Conservation (phyloP, 2,113 vertebrate species). For the Hemibates koningsi region DNA sequence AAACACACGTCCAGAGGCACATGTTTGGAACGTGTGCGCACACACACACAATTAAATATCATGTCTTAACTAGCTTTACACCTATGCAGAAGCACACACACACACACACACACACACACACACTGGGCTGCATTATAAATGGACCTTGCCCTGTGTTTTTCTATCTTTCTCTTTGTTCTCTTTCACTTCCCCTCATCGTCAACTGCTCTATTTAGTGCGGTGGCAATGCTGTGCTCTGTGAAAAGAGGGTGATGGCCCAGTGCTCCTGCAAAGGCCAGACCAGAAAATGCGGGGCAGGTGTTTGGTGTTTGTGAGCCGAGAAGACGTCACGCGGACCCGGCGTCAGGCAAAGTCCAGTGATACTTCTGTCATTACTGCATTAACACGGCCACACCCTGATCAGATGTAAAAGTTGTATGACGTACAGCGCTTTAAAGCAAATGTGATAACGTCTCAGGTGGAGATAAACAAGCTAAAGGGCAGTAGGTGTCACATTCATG, state of each 20-base stretch:
- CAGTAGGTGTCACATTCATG: not conserved
- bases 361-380: not conserved
- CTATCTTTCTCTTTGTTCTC: not conserved
- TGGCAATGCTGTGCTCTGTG: not conserved
- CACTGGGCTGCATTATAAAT: not conserved
- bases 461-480: not conserved
- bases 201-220: constrained; percentile 3
- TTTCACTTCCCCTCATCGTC: not conserved
- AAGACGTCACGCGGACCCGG: not conserved
- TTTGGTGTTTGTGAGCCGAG: not conserved
- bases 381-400: not conserved
- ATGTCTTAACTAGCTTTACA: not conserved
- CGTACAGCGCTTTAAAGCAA: not conserved
- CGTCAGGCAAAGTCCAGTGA: not conserved
- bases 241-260: constrained; percentile 34
- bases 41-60: not conserved
- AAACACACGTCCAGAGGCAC: not conserved
- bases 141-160: not conserved
- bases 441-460: constrained; percentile 4
- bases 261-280: not conserved
- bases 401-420: not conserved
- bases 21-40: not conserved
- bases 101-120: not conserved
- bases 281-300: not conserved
- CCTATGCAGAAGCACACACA: not conserved